Evolutionary conservation across 2,888 invertebrate genomes (phyloP).

Genomic region (Caenorhabditis virilis): DNA sequence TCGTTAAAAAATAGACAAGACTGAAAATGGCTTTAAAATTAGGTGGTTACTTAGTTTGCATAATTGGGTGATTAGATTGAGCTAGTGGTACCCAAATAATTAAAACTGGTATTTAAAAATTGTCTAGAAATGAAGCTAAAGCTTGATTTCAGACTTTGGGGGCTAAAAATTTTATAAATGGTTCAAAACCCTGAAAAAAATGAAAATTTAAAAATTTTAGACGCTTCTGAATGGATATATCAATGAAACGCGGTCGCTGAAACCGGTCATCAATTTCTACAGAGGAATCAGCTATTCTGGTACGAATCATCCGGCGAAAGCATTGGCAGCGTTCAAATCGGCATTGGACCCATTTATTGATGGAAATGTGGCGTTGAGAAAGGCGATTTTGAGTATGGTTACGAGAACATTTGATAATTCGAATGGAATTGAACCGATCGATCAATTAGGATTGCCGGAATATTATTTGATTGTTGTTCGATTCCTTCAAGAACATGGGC

Average conservation of each 20-base stretch:
- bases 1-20: too few relatives aligned
- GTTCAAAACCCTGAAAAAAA: too few relatives aligned
- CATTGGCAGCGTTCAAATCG: constrained; percentile 43
- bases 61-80: too few relatives aligned
- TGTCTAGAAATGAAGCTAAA: too few relatives aligned
- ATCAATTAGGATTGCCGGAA: constrained; percentile 13
- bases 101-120: too few relatives aligned
- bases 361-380: constrained; percentile 47
- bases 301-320: constrained; percentile 48
- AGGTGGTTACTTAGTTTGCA: too few relatives aligned
- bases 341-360: constrained; percentile 38
- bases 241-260: constrained; percentile 24
- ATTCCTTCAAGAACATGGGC: constrained; percentile 49
- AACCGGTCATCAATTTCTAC: constrained; percentile 47
- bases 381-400: constrained; percentile 39
- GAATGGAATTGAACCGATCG: constrained; percentile 16
- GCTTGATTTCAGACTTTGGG: too few relatives aligned
- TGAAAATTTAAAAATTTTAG: background rate
- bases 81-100: too few relatives aligned
- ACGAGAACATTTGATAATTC: constrained; percentile 8
- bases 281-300: constrained; percentile 56
- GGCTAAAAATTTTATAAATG: too few relatives aligned
- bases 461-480: constrained; percentile 36
- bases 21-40: too few relatives aligned
- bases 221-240: constrained; percentile 28